A percentile compares a stretch with the other conserved stretches of the same genome.
These are phyloP conservation scores for Psephotus haematonotus DNA, from an alignment of 2,113 vertebrate species.

Conservation along the genomic window DNA sequence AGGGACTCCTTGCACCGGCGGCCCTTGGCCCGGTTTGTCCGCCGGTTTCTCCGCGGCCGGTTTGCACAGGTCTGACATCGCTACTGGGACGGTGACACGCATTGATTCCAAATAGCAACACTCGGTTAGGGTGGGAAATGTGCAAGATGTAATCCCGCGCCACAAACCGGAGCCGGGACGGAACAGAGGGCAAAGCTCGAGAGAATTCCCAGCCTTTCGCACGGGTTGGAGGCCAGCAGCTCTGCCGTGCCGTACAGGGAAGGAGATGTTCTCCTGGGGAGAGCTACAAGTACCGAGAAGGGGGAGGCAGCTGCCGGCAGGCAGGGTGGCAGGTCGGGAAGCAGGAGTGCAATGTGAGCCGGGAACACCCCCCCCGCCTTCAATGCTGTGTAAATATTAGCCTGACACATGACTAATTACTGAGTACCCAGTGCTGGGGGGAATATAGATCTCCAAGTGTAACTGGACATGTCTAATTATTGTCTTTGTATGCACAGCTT, in stretches of 20 bases:
- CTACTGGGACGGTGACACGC: neutral
- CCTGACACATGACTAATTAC: neutral
- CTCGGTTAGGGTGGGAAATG: neutral
- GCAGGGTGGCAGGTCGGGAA: neutral
- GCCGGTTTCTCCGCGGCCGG: neutral
- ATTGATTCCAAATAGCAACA: neutral
- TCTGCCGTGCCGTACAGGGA: neutral
- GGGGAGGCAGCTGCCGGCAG: neutral
- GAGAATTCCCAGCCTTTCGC: neutral
- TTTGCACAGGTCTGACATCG: neutral
- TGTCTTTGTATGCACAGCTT: neutral
- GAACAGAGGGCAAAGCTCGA: rapidly evolving
- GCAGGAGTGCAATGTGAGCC: rapidly evolving
- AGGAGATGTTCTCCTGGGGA: rapidly evolving
- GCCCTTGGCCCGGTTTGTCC: neutral
- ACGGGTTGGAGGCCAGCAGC: neutral
- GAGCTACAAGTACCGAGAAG: too few species aligned
- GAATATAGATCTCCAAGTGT: neutral
- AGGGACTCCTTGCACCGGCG: neutral
- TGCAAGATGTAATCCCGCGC: neutral
- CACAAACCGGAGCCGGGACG: neutral
- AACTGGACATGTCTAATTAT: neutral
- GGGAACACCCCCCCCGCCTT: neutral
- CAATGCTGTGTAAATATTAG: neutral
- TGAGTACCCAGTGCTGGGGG: neutral